A percentile compares a stretch with the other conserved stretches of the same genome.
Evolutionary conservation across 1,140 invertebrate species (phyloP).

Genomic region (Heterodera schachtii): DNA sequence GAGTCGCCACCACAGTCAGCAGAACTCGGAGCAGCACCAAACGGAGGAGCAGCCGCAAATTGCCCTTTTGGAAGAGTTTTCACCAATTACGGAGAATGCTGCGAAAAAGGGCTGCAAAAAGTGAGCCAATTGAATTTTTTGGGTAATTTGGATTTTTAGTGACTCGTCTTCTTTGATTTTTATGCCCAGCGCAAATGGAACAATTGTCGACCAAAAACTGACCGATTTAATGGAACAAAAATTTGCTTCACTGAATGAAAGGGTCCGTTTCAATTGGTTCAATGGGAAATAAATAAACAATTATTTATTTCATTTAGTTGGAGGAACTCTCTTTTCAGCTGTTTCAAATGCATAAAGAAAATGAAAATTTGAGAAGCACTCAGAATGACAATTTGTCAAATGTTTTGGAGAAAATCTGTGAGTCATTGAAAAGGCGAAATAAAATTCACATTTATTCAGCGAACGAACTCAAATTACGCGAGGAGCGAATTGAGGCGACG

Average conservation of each 20-base stretch:
- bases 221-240: constrained; percentile 16
- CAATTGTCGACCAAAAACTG: background rate
- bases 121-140: background rate
- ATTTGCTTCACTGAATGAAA: constrained; percentile 16
- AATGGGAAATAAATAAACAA: background rate
- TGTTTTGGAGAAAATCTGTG: constrained; percentile 47
- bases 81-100: background rate
- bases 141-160: background rate
- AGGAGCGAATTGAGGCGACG: constrained; percentile 38
- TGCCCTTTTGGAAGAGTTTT: background rate
- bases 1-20: constrained; percentile 23
- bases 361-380: constrained; percentile 30
- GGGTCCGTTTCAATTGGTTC: background rate
- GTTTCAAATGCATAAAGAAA: constrained; percentile 32
- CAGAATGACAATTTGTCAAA: constrained; percentile 46
- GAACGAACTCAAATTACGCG: constrained; percentile 41
- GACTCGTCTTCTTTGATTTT: background rate
- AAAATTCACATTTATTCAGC: background rate
- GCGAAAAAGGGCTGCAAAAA: background rate
- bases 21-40: constrained; percentile 5
- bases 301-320: background rate
- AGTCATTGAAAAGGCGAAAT: background rate
- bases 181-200: background rate
- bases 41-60: background rate
- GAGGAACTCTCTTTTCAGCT: constrained; percentile 36